phyloP scores from a whole-genome alignment of 2,113 vertebrate species.

The Ctenomys sociabilis region DNA sequence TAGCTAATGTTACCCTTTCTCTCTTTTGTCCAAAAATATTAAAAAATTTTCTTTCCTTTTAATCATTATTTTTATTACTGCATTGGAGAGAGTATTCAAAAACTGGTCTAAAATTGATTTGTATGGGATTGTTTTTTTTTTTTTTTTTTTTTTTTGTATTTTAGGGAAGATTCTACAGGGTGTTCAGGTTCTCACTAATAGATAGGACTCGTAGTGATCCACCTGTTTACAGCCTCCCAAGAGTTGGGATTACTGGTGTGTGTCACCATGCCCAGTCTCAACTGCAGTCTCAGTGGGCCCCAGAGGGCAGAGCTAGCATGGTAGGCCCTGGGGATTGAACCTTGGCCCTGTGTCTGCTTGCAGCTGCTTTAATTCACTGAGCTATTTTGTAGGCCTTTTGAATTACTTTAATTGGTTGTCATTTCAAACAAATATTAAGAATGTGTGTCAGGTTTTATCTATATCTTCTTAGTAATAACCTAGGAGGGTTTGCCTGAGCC shows the following conservation, averaged over 20 bases:
- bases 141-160: not conserved
- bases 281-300: too few relatives aligned
- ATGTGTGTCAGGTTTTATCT: not conserved
- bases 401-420: not conserved
- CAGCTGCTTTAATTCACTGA: too few relatives aligned
- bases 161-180: too few relatives aligned
- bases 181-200: too few relatives aligned
- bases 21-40: not conserved
- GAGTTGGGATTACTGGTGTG: too few relatives aligned
- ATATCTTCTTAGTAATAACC: not conserved
- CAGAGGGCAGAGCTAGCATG: too few relatives aligned
- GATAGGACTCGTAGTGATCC: too few relatives aligned
- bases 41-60: not conserved
- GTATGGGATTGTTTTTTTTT: not conserved
- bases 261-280: too few relatives aligned
- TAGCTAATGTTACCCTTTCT: not conserved
- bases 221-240: too few relatives aligned
- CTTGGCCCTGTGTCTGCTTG: too few relatives aligned
- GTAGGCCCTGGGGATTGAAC: too few relatives aligned
- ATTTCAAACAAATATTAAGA: not conserved
- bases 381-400: too few relatives aligned
- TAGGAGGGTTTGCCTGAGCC: not conserved
- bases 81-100: not conserved
- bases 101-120: not conserved
- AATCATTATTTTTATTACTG: not conserved